A percentile compares a stretch with the other conserved stretches of the same genome.
phyloP scores from a whole-genome alignment of 2,797 vertebrate genomes.

The Synanceia verrucosa region DNA sequence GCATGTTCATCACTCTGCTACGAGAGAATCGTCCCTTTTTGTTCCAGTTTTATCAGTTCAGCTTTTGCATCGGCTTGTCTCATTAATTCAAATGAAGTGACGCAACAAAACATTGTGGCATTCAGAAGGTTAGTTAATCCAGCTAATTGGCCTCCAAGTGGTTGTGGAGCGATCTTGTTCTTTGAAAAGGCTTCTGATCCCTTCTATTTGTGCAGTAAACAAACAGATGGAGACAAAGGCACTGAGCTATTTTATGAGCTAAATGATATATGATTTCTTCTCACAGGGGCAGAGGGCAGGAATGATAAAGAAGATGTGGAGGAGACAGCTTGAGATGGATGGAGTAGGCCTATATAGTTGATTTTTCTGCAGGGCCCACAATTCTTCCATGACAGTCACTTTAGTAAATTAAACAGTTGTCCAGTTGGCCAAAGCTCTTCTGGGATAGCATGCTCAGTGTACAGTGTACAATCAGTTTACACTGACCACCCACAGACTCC shows the following conservation, averaged over 20 bases:
- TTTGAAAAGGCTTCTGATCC: slow-evolving; percentile 41
- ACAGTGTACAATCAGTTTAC: slow-evolving; percentile 14
- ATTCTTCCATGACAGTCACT: slow-evolving; percentile 52
- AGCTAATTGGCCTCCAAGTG: slow-evolving; percentile 63
- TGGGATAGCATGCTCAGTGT: not conserved
- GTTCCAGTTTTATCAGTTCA: slow-evolving; percentile 36
- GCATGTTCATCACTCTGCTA: slow-evolving; percentile 5
- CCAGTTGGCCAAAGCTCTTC: slow-evolving; percentile 23
- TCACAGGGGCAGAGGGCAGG: slow-evolving; percentile 16
- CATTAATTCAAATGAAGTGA: slow-evolving; percentile 63
- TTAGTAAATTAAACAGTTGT: slow-evolving; percentile 64
- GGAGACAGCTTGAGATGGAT: slow-evolving; percentile 19
- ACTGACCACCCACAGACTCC: slow-evolving; percentile 11
- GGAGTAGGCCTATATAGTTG: not conserved
- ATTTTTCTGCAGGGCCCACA: slow-evolving; percentile 33
- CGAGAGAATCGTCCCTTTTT: slow-evolving; percentile 13
- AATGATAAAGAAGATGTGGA: slow-evolving; percentile 2
- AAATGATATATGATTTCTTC: slow-evolving; percentile 27
- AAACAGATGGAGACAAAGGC: slow-evolving; percentile 48
- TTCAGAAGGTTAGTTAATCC: slow-evolving; percentile 68
- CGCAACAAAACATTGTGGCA: slow-evolving; percentile 58
- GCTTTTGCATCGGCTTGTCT: slow-evolving; percentile 56
- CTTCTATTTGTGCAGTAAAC: slow-evolving; percentile 52
- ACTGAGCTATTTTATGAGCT: slow-evolving; percentile 30
- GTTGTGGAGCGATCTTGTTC: slow-evolving; percentile 36